Evolutionary conservation across 2,113 vertebrate species (phyloP), one percentile per base, ranked within the genome.

Genomic region (Aramus guarauna): DNA sequence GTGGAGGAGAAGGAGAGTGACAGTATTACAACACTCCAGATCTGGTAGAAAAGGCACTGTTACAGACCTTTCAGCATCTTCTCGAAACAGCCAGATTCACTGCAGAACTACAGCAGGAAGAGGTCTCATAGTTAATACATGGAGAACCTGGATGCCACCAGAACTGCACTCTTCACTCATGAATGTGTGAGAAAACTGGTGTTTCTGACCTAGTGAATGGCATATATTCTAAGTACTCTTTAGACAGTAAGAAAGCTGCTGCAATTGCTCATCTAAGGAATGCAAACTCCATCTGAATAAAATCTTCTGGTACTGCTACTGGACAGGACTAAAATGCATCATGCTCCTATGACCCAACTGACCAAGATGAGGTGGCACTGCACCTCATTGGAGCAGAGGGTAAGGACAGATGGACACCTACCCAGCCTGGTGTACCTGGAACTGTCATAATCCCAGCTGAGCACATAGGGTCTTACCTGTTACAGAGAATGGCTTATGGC

Each of bases 371-470:
- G 37, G 29, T 47, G 66, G 29, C 64, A 74, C 83, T 27, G 39
- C 0, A 0, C 53, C 53, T 30, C 41, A 15, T 6, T 34, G 32
- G 24, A 74, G 83, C 48, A 55, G 16, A 37, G 64, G 24, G 32
- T 34, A 37, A 72, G 43, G 53, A 69, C 39, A 64, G 83, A 85
- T 0, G 4, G 74, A 69, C 66, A 56, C 6, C 1, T 21, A 71
- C 26, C 24, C 55, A 52, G 23, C 4, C 36, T 56, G 2, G 3
- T 2, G 1, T 23, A 43, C 32, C 53, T 15, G 21, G 14, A 66
- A 60, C 39, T 66, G 55, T 0, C 0, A 24, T 34, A 52, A 53
- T 26, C 18, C 64, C 59, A 68, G 48, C n/a, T 59, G 43, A 67
- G 15, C 56, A 37, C 56, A 9, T 0, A 4, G 3, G 34, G 27